Conservation (phyloP, 1,140 invertebrate genomes). For the Cataglyphis hispanica region DNA sequence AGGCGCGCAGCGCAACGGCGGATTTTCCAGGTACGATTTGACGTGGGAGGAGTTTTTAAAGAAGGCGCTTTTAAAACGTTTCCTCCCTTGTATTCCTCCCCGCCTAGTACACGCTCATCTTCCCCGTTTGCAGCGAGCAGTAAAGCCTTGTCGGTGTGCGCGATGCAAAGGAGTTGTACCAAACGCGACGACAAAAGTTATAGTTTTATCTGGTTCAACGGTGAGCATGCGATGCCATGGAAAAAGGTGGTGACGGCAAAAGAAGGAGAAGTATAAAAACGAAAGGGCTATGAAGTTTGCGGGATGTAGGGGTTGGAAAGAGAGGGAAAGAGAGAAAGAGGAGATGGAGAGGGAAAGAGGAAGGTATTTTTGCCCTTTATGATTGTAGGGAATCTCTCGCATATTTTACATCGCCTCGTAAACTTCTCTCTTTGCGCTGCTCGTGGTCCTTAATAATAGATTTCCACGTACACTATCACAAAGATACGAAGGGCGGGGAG, state of each 20-base stretch:
- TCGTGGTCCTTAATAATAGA: slow-evolving; percentile 77
- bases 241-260: slow-evolving; percentile 19
- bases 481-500: slow-evolving; percentile 4
- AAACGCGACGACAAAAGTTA: slow-evolving; percentile 61
- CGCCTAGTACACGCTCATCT: background rate
- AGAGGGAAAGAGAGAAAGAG: slow-evolving; percentile 1
- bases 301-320: background rate
- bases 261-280: slow-evolving; percentile 59
- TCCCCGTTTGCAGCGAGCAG: slow-evolving; percentile 24
- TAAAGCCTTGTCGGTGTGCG: slow-evolving; percentile 35
- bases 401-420: slow-evolving; percentile 77
- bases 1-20: slow-evolving; percentile 59
- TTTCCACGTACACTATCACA: slow-evolving; percentile 64
- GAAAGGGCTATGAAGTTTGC: slow-evolving; percentile 45
- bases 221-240: slow-evolving; percentile 5
- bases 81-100: background rate
- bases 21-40: slow-evolving; percentile 58
- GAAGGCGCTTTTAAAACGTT: slow-evolving; percentile 66
- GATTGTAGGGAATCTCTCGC: slow-evolving; percentile 75
- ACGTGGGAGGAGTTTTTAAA: slow-evolving; percentile 65
- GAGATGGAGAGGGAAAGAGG: slow-evolving; percentile 28
- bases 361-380: slow-evolving; percentile 72
- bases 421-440: slow-evolving; percentile 68
- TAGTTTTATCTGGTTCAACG: slow-evolving; percentile 64
- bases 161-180: slow-evolving; percentile 42